phyloP scores from a whole-genome alignment of 2,888 invertebrate species.

The Philereme transversata region DNA sequence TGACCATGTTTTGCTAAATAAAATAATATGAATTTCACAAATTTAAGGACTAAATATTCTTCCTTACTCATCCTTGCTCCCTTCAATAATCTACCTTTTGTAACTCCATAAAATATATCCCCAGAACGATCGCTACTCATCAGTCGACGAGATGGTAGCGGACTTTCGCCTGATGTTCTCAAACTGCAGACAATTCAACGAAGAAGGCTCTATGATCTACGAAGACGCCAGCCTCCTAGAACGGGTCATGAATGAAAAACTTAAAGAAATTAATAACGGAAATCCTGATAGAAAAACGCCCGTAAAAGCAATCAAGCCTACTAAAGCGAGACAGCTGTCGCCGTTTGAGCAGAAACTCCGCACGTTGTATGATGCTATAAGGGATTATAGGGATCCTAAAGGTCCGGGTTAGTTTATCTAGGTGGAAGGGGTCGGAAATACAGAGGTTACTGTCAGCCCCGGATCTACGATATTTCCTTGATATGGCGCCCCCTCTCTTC shows the following conservation, averaged over 20 bases:
- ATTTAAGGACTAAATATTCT: too few relatives aligned
- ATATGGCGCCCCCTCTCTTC: too few relatives aligned
- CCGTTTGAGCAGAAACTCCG: conserved; percentile 90
- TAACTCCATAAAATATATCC: conserved; percentile 8
- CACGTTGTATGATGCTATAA: conserved; percentile 94
- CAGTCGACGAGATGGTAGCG: conserved; percentile 92
- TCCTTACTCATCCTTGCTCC: too few relatives aligned
- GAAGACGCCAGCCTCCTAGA: conserved; percentile 96
- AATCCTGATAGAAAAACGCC: conserved; percentile 81
- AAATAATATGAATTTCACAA: too few relatives aligned
- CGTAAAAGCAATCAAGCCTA: conserved; percentile 72
- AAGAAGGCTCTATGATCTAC: conserved; percentile 96
- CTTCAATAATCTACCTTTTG: too few relatives aligned
- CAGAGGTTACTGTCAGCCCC: neutral
- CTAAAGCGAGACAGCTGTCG: conserved; percentile 74
- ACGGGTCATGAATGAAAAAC: conserved; percentile 91
- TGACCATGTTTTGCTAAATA: too few relatives aligned
- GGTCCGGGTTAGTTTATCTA: conserved; percentile 48
- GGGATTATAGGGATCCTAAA: conserved; percentile 89
- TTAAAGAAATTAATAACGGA: conserved; percentile 87
- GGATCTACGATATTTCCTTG: too few relatives aligned
- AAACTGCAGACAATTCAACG: conserved; percentile 98
- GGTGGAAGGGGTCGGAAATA: conserved; percentile 24
- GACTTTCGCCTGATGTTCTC: conserved; percentile 98
- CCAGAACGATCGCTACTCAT: conserved; percentile 89